Percentiles rank a stretch among this genome's conserved stretches.
These are phyloP conservation scores for Ara ararauna DNA, from an alignment of 2,797 vertebrate species.

Conservation along the genomic window DNA sequence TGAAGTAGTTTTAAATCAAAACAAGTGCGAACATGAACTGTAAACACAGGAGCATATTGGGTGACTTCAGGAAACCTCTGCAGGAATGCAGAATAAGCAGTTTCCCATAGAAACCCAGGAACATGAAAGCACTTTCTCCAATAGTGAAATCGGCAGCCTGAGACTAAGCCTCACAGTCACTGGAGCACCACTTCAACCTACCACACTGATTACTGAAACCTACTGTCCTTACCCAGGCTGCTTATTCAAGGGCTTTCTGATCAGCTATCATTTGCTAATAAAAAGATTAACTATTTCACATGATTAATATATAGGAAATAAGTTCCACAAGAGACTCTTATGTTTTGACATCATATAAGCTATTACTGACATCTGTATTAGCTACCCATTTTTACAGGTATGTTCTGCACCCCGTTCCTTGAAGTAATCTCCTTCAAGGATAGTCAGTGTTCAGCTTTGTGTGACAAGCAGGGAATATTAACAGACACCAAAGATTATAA, in stretches of 20 bases:
- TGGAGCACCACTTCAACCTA: background rate
- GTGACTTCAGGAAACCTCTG: background rate
- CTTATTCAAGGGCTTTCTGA: background rate
- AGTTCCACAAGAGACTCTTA: background rate
- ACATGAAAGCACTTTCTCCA: background rate
- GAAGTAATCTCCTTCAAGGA: background rate
- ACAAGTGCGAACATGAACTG: background rate
- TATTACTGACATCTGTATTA: background rate
- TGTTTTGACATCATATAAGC: background rate
- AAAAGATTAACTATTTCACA: background rate
- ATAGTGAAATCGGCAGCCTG: background rate
- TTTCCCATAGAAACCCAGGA: background rate
- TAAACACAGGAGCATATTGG: background rate
- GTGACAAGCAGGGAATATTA: background rate
- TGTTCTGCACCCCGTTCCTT: background rate
- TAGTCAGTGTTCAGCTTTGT: background rate
- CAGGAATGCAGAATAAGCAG: slow-evolving; percentile 36
- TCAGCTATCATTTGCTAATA: background rate
- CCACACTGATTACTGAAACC: background rate
- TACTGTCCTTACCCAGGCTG: background rate
- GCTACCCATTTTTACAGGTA: background rate
- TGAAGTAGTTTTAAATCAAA: background rate
- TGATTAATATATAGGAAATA: background rate
- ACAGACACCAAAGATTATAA: background rate
- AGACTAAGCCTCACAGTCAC: background rate